Base-by-base conservation (phyloP, 1,140 invertebrate species). In the Drosophila gunungcola region DNA sequence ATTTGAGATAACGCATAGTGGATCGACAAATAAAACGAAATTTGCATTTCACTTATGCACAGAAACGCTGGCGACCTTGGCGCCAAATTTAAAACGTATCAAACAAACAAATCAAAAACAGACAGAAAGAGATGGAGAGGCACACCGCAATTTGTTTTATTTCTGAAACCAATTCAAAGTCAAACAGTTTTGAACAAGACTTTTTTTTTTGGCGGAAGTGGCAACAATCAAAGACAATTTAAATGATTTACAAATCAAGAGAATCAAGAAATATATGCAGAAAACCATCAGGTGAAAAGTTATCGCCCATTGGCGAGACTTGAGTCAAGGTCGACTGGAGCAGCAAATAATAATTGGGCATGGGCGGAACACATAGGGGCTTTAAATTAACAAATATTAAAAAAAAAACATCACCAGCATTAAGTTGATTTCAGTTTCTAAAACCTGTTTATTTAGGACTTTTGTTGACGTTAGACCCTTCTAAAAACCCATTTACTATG, bases 21-120 rank as follows among this genome's bases (percentile, higher is more conserved):
- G 64, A 39, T 45, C 43, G 45, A 25, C 36, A 27, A 56, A 56
- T 49, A 36, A 6, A 32, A 55, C 38, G 45, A 46, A 62, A 69
- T 78, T 78, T 43, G 46, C 76, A 72, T 72, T 83, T 82, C 74
- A 73, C 55, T 78, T 81, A 73, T 61, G 67, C 69, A 65, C 62
- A 65, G 62, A 70, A 43, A 57, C 13, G 61, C 62, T 42, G 38
- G 36, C 62, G 73, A 63, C 83, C 83, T 89, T 83, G 84, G 46
- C 38, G 64, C 53, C 73, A 77, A 84, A 80, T 77, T 73, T 77
- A 74, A 84, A 80, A 72, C 80, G 63, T 75, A 83, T 83, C 80
- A 83, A 83, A 79, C 75, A 83, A 75, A 75, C 64, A 68, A 86
- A 86, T 86, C 68, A 79, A 76, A 79, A 86, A 81, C 65, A 85